Percentiles rank a stretch among this genome's conserved stretches.
Evolutionary conservation across 2,888 invertebrate species (phyloP).

Genomic region (Ametastegia equiseti): DNA sequence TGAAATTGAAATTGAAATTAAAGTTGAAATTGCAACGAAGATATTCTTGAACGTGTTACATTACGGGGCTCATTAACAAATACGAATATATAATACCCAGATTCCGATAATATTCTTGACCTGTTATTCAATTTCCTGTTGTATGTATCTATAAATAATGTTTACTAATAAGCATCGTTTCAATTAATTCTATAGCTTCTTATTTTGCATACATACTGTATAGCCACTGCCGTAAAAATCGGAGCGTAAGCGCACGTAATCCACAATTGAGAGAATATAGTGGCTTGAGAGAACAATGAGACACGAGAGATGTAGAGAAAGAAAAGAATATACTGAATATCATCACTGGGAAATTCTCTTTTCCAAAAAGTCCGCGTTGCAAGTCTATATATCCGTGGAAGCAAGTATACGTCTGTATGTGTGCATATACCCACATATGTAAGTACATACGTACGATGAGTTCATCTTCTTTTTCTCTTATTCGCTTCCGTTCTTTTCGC

Average conservation of each 20-base stretch:
- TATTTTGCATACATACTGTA: no score
- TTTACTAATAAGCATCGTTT: no score
- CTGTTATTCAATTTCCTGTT: no score
- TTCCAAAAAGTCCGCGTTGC: not conserved
- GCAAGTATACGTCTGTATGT: conserved; percentile 31
- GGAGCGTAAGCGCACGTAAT: not conserved
- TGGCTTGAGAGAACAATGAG: not conserved
- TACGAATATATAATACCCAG: no score
- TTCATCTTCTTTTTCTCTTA: conserved; percentile 61
- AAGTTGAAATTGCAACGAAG: not conserved
- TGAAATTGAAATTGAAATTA: not conserved
- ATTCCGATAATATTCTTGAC: no score
- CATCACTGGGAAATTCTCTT: conserved; percentile 16
- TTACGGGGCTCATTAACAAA: not conserved
- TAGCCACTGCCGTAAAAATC: not conserved
- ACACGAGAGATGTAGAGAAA: not conserved
- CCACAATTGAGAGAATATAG: conserved; percentile 7
- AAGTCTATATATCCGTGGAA: conserved; percentile 7
- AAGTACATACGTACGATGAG: conserved; percentile 54
- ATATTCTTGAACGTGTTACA: not conserved
- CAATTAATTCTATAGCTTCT: no score
- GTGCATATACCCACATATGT: no score
- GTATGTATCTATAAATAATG: no score
- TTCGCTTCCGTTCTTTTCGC: conserved; percentile 22
- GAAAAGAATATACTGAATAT: not conserved